phyloP scores from a whole-genome alignment of 2,113 vertebrate genomes.

The Sapajus apella region DNA sequence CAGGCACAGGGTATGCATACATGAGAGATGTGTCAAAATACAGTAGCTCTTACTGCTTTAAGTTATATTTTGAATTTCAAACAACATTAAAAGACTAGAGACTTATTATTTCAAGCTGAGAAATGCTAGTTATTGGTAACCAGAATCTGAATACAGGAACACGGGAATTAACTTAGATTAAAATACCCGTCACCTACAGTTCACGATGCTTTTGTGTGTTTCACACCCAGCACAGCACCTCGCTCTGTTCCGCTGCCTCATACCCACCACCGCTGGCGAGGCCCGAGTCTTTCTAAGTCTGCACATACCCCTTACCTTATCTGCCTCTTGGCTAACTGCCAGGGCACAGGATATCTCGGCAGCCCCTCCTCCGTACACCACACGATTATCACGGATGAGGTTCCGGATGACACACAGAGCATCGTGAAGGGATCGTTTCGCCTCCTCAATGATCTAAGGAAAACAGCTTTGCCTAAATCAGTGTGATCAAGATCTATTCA shows the following conservation, averaged over 20 bases:
- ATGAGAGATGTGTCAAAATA: rapidly evolving
- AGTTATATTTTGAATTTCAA: not conserved
- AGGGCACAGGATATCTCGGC: conserved; percentile 96
- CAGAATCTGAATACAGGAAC: rapidly evolving
- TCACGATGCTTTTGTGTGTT: rapidly evolving
- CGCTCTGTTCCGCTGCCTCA: rapidly evolving
- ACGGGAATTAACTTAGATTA: rapidly evolving
- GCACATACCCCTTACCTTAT: conserved; percentile 86
- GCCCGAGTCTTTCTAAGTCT: rapidly evolving
- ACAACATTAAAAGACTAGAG: not conserved
- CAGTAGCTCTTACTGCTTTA: rapidly evolving
- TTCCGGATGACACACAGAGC: conserved; percentile 98
- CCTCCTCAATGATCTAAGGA: conserved; percentile 96
- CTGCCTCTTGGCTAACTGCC: conserved; percentile 94
- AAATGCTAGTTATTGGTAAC: not conserved
- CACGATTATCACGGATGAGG: conserved; percentile 94
- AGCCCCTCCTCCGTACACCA: conserved; percentile 96
- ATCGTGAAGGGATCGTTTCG: conserved; percentile 97
- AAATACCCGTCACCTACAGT: not conserved
- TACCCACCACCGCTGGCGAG: rapidly evolving
- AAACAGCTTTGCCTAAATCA: not conserved
- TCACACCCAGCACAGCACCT: rapidly evolving
- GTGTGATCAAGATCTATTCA: rapidly evolving
- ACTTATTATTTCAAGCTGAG: not conserved
- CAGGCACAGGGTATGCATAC: rapidly evolving